Evolutionary conservation across 2,113 vertebrate species (phyloP).

Genomic region (Mugil cephalus): DNA sequence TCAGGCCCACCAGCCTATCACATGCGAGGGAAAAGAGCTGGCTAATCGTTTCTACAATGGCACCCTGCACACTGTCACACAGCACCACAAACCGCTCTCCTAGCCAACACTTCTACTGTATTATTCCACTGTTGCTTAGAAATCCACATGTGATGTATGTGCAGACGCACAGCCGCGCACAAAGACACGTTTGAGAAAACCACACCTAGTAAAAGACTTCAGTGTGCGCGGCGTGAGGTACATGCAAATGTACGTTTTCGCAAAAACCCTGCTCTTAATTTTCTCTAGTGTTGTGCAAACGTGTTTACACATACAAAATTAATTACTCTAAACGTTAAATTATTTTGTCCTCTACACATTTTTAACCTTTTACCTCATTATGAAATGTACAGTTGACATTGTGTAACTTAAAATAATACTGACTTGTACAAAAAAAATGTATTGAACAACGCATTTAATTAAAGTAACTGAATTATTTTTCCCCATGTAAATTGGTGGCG

Average conservation of each 20-base stretch:
- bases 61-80: conserved; percentile 78
- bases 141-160: conserved; percentile 52
- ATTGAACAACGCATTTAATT: neutral
- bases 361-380: neutral
- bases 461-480: too few relatives aligned
- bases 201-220: conserved; percentile 23
- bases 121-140: conserved; percentile 61
- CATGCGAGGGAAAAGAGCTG: conserved; percentile 80
- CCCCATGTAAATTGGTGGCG: neutral
- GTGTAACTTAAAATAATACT: neutral
- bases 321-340: neutral
- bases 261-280: neutral
- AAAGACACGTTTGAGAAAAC: conserved; percentile 28
- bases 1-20: conserved; percentile 81
- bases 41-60: conserved; percentile 84
- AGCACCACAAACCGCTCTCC: conserved; percentile 75
- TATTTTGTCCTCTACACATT: too few relatives aligned
- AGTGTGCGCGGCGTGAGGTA: conserved; percentile 4
- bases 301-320: neutral
- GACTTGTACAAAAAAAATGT: neutral
- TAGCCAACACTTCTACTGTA: conserved; percentile 68
- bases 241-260: conserved; percentile 1
- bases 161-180: conserved; percentile 16
- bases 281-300: neutral
- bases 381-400: neutral